phyloP scores from a whole-genome alignment of 2,113 vertebrate genomes.

The Glaucidium brasilianum region DNA sequence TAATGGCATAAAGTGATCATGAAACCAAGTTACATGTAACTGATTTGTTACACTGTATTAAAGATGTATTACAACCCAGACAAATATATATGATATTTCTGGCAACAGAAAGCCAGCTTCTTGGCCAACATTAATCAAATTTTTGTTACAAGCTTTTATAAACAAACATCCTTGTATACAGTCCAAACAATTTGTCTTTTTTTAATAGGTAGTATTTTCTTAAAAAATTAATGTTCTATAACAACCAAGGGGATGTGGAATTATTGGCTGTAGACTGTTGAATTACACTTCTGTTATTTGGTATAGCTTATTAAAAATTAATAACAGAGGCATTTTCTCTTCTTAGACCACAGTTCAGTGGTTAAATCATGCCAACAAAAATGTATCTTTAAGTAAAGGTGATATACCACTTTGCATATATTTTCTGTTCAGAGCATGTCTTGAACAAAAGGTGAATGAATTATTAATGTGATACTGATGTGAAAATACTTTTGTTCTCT shows the following conservation, averaged over 20 bases:
- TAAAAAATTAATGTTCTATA: not conserved
- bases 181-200: not conserved
- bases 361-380: not conserved
- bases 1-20: not conserved
- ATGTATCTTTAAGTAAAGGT: not conserved
- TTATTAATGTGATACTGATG: slow-evolving; percentile 30
- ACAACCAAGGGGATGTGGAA: not conserved
- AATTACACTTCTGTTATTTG: not conserved
- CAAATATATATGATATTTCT: not conserved
- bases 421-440: slow-evolving; percentile 4
- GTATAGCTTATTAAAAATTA: not conserved
- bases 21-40: not conserved
- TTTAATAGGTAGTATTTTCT: not conserved
- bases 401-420: not conserved
- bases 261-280: not conserved
- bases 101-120: not conserved
- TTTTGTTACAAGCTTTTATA: not conserved
- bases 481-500: not conserved
- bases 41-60: not conserved
- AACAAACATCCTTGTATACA: not conserved
- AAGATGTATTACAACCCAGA: not conserved
- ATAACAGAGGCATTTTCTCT: not conserved
- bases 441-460: slow-evolving; percentile 2
- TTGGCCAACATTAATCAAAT: not conserved
- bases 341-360: not conserved